These are phyloP conservation scores for Chloroceryle inda DNA, from an alignment of 2,797 vertebrate species.

Conservation along the genomic window DNA sequence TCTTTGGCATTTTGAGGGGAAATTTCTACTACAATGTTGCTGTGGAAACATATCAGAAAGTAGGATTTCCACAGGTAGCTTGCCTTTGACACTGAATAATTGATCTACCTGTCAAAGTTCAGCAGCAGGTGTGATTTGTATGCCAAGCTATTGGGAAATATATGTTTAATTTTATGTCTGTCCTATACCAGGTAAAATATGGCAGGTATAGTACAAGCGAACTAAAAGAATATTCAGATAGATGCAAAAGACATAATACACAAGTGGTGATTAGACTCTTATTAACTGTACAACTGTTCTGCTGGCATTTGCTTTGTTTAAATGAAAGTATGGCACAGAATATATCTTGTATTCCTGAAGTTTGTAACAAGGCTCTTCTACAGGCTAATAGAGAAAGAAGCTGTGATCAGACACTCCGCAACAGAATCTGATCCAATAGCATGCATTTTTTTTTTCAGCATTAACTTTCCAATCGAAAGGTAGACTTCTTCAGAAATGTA, in stretches of 20 bases:
- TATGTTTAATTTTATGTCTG: neutral
- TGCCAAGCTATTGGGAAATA: neutral
- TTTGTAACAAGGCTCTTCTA: neutral
- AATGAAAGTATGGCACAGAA: neutral
- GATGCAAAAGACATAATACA: neutral
- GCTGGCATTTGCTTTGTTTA: neutral
- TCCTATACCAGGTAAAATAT: neutral
- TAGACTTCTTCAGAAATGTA: neutral
- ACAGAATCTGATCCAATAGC: neutral
- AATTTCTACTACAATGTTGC: neutral
- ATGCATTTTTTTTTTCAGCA: neutral
- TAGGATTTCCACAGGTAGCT: neutral
- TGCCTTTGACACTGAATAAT: neutral
- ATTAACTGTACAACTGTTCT: neutral
- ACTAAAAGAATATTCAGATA: neutral
- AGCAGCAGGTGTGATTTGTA: neutral
- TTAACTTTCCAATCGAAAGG: neutral
- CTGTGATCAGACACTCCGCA: neutral
- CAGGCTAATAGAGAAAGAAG: neutral
- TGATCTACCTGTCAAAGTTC: neutral
- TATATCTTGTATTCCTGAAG: neutral
- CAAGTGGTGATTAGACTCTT: neutral
- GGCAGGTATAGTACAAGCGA: neutral
- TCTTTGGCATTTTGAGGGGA: neutral
- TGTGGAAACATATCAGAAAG: neutral